Base-by-base conservation (phyloP, 2,113 vertebrate species). In the Nannobrachium achirus region DNA sequence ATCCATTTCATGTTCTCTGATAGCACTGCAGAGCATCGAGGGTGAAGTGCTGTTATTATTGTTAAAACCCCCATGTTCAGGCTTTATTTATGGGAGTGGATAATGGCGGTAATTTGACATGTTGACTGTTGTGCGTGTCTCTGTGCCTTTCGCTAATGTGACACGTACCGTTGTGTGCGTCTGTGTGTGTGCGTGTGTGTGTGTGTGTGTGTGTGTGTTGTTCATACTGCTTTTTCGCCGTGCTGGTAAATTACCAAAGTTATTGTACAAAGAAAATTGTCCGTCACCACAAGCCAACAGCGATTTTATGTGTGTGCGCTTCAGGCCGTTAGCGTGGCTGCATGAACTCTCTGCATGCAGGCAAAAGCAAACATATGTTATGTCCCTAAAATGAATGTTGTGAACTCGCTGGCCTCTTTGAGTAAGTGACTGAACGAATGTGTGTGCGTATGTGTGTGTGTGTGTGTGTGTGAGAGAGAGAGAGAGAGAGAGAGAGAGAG, bases 11-110 rank as follows among this genome's bases (percentile, higher is more conserved):
- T 86, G 25, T 86, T 85, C 78, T 85, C 78, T 75, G 76, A 72
- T 83, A 79, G 67, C 73, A 52, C 63, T 70, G 74, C 88, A 88
- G 86, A 87, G 89, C 83, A 86, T 87, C 82, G 76, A 57, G 77
- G 51, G 52, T 81, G 85, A 81, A 89, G 90, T 86, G 86, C 85
- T 88, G 77, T 89, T 89, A 89, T 89, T 89, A 89, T 89, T 87
- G 84, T 89, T 86, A 81, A 84, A 83, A 76, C 86, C 82, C 80
- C 87, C 82, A 85, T 83, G 25, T 85, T 84, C 80, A 81, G 76
- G 75, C 33, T 83, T 88, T 83, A 86, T 86, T 87, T 83, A 81
- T 82, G 80, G 88, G 81, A 83, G 74, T 81, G 60, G 87, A 81
- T 91, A 91, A 91, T 91, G 83, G 86, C 82, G 81, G 88, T 83